phyloP scores from a whole-genome alignment of 1,140 invertebrate genomes.

The Lepidurus apus region DNA sequence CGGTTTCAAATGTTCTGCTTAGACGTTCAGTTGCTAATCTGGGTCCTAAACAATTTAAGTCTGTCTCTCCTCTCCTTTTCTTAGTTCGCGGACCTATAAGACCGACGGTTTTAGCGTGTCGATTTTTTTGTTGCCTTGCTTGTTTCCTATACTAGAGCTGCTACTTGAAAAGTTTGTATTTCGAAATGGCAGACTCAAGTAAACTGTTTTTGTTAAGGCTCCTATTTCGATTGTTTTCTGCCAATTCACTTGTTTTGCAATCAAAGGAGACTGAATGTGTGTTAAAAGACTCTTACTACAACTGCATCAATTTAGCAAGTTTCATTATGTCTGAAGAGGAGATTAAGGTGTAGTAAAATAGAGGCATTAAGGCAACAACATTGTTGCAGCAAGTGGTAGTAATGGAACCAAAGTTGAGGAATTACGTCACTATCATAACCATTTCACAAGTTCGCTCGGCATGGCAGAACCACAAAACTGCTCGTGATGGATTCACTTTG shows the following conservation, averaged over 20 bases:
- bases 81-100: too few species aligned
- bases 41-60: not conserved
- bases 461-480: not conserved
- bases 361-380: not conserved
- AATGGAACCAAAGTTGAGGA: not conserved
- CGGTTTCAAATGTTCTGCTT: not conserved
- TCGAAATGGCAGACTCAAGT: too few species aligned
- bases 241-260: too few species aligned
- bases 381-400: not conserved
- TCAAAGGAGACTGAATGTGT: too few species aligned
- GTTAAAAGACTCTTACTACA: too few species aligned
- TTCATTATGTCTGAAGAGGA: not conserved
- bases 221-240: too few species aligned
- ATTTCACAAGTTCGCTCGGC: not conserved
- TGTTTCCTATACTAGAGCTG: too few species aligned
- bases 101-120: too few species aligned
- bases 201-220: too few species aligned
- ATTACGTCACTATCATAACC: not conserved
- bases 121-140: too few species aligned
- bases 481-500: constrained; percentile 10
- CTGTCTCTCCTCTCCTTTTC: too few species aligned
- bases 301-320: not conserved
- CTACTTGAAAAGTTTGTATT: too few species aligned
- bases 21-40: not conserved
- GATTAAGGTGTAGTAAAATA: not conserved